Base-by-base conservation (phyloP, 2,113 vertebrate species). In the Oceanites oceanicus region DNA sequence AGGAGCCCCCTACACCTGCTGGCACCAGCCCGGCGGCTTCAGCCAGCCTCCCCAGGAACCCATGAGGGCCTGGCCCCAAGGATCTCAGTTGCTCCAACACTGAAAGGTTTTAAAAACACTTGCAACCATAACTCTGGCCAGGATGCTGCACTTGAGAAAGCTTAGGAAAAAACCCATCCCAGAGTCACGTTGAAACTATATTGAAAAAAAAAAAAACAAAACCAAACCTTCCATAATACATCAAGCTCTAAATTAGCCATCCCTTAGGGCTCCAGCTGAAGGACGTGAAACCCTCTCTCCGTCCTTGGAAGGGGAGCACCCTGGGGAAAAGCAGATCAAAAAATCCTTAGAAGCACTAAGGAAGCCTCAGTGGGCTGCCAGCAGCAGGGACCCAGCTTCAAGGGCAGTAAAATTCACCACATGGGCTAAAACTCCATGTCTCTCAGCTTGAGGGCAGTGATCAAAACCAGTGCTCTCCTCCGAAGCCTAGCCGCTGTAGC, bases 151-250 rank as follows among this genome's bases (percentile, higher is more conserved):
- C 22, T n/a, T 80, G 38, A 47, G 61, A 81, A 85, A 58, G 23
- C 42, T 80, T 56, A 0, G 1, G 19, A 0, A 59, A 73, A 59
- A 72, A 25, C 1, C 0, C 3, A 36, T 27, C 16, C 49, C 32
- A 32, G 27, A 52, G 15, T 32, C 13, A 70, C 0, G 0, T 30
- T 50, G 87, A 74, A 93, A 85, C 9, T 74, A 6, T 34, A 62
- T 16, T 50, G n/a, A 15, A 80, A 70, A 56, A 40, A 20, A n/a
- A 58, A 36, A 9, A n/a, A 38, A 38, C 38, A 38, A 17, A 15
- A 6, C 15, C 15, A 44, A 45, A 18, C 52, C 3, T 59, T 90
- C 36, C 3, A 0, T 50, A 56, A 52, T 6, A 4, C 2, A 1
- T 56, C 67, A 80, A 34, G n/a, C 7, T 73, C 75, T 55, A 73